Base-by-base conservation (phyloP, 2,888 invertebrate genomes). In the Chesias legatella region DNA sequence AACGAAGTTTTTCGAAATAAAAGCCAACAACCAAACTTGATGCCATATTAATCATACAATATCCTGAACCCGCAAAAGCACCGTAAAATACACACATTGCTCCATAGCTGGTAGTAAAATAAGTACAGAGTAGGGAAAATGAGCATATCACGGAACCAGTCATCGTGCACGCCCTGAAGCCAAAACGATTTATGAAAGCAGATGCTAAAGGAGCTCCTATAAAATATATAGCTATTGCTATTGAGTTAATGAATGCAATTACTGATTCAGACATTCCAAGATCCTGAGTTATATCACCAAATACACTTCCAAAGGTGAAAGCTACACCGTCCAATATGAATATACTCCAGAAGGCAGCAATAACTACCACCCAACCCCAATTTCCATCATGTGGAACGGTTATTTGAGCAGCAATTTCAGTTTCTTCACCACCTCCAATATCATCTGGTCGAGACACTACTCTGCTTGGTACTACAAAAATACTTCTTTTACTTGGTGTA, bases 321-420 rank as follows among this genome's bases (percentile, higher is more conserved):
- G 61, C 61, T 33, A 78, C 52, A 21, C 86, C 86, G 48, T 88
- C 86, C 33, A 84, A 44, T 34, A 85, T 48, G 43, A 76, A 70
- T 45, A 78, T 69, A 48, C 53, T 53, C 7, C 50, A 45, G 58
- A 85, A 85, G 6, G 79, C 57, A 17, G 72, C 63, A 25, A 54
- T 36, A 1, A 85, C 79, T 7, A 88, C 85, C 3, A 83, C 61
- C 86, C 86, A 88, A 24, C 84, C 85, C 84, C 85, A 86, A 11
- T 78, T 76, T 40, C 83, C 83, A 48, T 88, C 86, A 38, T 66
- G 53, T 7, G 86, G 85, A 23, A 85, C 53, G 25, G 76, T 68
- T 56, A 88, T 77, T 63, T 83, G 78, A n/a, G 84, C 82, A 32
- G 80, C 64, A 26, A 88, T 83, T 68, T 86, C 86, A 36, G 76